These are phyloP conservation scores for Oxytorus armatus DNA, from an alignment of 2,888 invertebrate genomes.

Conservation along the genomic window DNA sequence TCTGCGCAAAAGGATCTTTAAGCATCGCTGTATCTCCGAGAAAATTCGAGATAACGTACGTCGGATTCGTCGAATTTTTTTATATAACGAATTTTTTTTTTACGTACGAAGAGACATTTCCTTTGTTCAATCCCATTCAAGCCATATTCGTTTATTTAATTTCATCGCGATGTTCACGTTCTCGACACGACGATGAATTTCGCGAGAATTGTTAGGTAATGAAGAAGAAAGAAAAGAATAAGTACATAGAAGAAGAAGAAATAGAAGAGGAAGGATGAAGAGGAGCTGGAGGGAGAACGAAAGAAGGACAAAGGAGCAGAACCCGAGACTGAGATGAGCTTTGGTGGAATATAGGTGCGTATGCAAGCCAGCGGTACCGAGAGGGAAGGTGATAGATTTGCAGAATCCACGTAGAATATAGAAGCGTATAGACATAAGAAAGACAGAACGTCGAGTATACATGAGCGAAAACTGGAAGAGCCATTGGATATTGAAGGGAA, in stretches of 20 bases:
- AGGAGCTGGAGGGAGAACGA: background rate
- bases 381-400: background rate
- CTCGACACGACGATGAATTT: background rate
- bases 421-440: background rate
- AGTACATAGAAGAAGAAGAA: background rate
- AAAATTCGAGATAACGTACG: background rate
- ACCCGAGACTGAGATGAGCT: background rate
- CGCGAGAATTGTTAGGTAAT: background rate
- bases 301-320: background rate
- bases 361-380: background rate
- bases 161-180: conserved; percentile 28
- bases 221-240: background rate
- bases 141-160: conserved; percentile 30
- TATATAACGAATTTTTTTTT: too few relatives aligned
- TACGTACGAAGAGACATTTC: background rate
- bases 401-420: conserved; percentile 22
- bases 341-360: background rate
- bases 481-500: background rate
- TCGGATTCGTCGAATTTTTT: too few relatives aligned
- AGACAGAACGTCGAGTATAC: background rate
- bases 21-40: background rate
- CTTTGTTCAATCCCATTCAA: background rate
- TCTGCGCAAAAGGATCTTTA: too few relatives aligned
- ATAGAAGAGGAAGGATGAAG: background rate
- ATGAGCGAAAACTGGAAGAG: conserved; percentile 19